Evolutionary conservation across 2,888 invertebrate genomes (phyloP).

Genomic region (Orthosia cruda): DNA sequence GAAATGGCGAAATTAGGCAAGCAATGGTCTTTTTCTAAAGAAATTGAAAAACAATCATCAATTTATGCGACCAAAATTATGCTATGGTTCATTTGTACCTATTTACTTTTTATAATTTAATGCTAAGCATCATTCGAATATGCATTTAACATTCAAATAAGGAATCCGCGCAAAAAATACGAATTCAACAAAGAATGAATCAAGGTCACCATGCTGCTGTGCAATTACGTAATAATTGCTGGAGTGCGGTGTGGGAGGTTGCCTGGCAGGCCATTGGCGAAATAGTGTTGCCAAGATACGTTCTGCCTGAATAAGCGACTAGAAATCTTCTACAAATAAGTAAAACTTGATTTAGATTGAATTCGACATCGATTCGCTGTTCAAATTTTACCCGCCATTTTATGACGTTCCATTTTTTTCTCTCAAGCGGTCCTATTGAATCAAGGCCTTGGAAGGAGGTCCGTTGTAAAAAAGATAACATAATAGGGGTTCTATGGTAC

Average conservation of each 20-base stretch:
- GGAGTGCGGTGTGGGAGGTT: constrained; percentile 54
- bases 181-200: constrained; percentile 58
- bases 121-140: constrained; percentile 5
- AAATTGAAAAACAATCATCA: not conserved
- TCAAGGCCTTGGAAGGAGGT: constrained; percentile 34
- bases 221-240: constrained; percentile 65
- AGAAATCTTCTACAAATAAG: constrained; percentile 7
- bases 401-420: constrained; percentile 4
- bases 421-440: constrained; percentile 25
- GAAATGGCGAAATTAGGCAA: constrained; percentile 20
- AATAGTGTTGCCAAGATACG: constrained; percentile 60
- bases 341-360: constrained; percentile 20
- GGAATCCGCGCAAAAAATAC: constrained; percentile 26
- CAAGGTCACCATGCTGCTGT: constrained; percentile 63
- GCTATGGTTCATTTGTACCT: not conserved
- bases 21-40: not conserved
- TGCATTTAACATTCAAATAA: constrained; percentile 23
- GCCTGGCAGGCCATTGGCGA: constrained; percentile 48
- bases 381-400: constrained; percentile 8
- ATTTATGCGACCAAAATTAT: not conserved
- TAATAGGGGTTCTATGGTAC: constrained; percentile 41
- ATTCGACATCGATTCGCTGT: constrained; percentile 3
- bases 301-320: constrained; percentile 50
- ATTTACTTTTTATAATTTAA: not conserved
- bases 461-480: constrained; percentile 39